Evolutionary conservation across 2,113 vertebrate genomes (phyloP).

Genomic region (Circaetus cinerascens): DNA sequence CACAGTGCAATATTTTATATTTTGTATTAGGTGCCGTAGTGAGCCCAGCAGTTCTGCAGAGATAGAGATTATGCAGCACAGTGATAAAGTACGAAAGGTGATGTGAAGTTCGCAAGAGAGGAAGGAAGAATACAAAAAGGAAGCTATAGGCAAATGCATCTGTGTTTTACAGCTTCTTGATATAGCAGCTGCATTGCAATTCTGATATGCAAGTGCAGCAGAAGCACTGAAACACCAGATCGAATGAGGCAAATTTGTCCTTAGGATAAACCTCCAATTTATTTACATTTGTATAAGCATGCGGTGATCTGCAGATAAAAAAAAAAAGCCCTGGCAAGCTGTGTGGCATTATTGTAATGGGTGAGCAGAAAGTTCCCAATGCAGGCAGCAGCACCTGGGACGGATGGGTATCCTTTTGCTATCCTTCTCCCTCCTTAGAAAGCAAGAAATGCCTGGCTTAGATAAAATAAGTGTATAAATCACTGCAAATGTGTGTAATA

Average conservation of each 20-base stretch:
- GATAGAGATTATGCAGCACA: background rate
- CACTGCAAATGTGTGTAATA: background rate
- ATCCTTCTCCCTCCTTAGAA: background rate
- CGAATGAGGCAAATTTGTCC: background rate
- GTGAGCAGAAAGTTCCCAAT: background rate
- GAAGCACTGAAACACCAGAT: background rate
- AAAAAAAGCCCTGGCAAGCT: background rate
- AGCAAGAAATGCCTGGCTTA: background rate
- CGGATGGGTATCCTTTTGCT: background rate
- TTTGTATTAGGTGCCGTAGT: background rate
- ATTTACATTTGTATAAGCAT: background rate
- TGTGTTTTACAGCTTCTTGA: background rate
- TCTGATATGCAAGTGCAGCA: background rate
- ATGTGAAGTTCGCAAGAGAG: background rate
- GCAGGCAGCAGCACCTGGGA: background rate
- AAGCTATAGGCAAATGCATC: background rate
- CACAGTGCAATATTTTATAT: slow-evolving; percentile 9
- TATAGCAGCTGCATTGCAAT: background rate
- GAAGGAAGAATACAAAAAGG: background rate
- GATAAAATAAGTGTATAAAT: slow-evolving; percentile 25
- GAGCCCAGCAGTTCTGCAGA: slow-evolving; percentile 14
- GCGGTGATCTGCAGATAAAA: background rate
- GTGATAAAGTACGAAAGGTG: slow-evolving; percentile 27
- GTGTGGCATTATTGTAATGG: fast-evolving
- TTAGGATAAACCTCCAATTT: background rate